Evolutionary conservation across 2,888 invertebrate species (phyloP).

Genomic region (Eristalis intricaria): DNA sequence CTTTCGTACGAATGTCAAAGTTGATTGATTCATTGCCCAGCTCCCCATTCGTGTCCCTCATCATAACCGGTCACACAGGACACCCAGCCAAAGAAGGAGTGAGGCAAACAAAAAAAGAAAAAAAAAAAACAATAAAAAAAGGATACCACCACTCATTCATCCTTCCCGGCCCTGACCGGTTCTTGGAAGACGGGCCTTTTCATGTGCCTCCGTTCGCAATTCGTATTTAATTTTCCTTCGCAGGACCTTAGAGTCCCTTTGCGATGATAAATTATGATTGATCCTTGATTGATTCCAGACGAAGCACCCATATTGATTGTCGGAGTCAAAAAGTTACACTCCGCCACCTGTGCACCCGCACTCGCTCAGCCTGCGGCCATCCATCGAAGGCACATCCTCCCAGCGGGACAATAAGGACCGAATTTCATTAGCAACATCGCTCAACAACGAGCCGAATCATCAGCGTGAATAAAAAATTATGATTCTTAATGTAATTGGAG

Average conservation of each 20-base stretch:
- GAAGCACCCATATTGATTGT: conserved; percentile 38
- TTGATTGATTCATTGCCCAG: conserved; percentile 38
- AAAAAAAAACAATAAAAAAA: conserved; percentile 29
- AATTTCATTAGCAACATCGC: conserved; percentile 56
- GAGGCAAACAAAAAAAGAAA: conserved; percentile 2
- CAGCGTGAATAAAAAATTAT: conserved; percentile 69
- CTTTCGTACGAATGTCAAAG: conserved; percentile 24
- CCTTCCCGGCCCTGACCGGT: conserved; percentile 7
- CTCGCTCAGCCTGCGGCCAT: conserved; percentile 35
- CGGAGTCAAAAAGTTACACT: conserved; percentile 33
- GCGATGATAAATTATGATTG: conserved; percentile 68
- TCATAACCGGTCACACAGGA: conserved; percentile 35
- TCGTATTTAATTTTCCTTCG: background rate
- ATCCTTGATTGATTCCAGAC: conserved; percentile 52
- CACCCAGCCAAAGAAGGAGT: background rate
- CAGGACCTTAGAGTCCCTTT: conserved; percentile 19
- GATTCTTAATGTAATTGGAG: conserved; percentile 69
- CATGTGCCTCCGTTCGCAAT: background rate
- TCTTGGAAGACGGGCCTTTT: background rate
- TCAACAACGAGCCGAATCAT: conserved; percentile 49
- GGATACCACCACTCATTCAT: conserved; percentile 21
- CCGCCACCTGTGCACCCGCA: conserved; percentile 2
- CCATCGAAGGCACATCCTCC: conserved; percentile 34
- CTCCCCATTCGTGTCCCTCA: conserved; percentile 19
- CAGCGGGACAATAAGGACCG: conserved; percentile 61